Conservation (phyloP, 2,888 invertebrate species). For the Strigamia crassipes region DNA sequence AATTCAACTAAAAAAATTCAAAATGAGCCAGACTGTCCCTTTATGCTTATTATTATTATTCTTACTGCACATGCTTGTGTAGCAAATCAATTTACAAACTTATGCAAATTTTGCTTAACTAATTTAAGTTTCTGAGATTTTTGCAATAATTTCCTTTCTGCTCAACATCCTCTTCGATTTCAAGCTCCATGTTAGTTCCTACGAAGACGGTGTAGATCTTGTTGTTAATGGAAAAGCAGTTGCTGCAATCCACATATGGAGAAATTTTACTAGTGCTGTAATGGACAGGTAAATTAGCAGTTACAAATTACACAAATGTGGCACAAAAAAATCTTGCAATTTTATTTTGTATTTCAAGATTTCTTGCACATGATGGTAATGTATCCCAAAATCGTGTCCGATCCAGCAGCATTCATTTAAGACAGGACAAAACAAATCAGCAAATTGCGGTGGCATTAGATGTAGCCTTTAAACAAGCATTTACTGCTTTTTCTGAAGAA, state of each 20-base stretch:
- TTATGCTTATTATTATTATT: too few species aligned
- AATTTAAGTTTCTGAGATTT: too few species aligned
- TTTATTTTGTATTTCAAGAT: neutral
- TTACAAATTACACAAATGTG: neutral
- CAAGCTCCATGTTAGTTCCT: neutral
- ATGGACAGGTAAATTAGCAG: neutral
- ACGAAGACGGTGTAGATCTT: neutral
- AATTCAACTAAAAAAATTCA: too few species aligned
- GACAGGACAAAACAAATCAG: neutral
- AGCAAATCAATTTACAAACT: too few species aligned
- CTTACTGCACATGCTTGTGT: too few species aligned
- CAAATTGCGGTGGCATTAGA: neutral
- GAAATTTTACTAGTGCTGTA: neutral
- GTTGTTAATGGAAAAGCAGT: neutral
- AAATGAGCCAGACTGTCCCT: too few species aligned
- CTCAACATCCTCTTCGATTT: neutral
- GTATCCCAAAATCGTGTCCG: neutral
- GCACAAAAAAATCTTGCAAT: too few species aligned
- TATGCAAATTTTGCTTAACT: too few species aligned
- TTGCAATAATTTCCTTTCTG: too few species aligned
- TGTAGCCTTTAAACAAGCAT: neutral
- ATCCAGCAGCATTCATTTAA: neutral
- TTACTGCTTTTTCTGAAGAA: neutral
- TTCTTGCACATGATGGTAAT: neutral
- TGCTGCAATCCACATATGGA: neutral